Conservation (phyloP, 2,888 invertebrate genomes). For the Cistogaster globosa region DNA sequence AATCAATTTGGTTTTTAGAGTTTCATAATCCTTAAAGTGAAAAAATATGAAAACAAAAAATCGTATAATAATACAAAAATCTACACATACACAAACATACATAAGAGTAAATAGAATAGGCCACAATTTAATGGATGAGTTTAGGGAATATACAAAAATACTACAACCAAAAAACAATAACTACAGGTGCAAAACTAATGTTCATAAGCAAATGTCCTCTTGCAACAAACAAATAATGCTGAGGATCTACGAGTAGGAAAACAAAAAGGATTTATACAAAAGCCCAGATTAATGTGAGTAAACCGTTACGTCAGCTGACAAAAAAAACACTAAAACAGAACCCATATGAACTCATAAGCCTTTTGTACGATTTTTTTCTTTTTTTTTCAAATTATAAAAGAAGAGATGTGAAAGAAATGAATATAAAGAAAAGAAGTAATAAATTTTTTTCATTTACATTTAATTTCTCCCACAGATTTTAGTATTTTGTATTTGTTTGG, state of each 20-base stretch:
- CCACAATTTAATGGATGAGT: slow-evolving; percentile 53
- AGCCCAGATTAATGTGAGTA: slow-evolving; percentile 38
- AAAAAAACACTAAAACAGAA: slow-evolving; percentile 15
- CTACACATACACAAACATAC: background rate
- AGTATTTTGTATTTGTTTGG: slow-evolving; percentile 25
- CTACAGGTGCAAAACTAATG: slow-evolving; percentile 62
- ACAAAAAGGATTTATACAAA: slow-evolving; percentile 23
- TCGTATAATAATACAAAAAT: slow-evolving; percentile 6
- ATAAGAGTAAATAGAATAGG: slow-evolving; percentile 1
- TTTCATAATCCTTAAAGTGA: slow-evolving; percentile 39
- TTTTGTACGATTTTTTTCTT: slow-evolving; percentile 6
- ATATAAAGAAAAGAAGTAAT: background rate
- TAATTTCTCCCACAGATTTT: slow-evolving; percentile 6
- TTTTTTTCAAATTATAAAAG: background rate
- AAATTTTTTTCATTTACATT: no score
- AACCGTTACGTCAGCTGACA: slow-evolving; percentile 23
- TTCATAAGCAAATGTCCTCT: slow-evolving; percentile 15
- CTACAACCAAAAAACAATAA: slow-evolving; percentile 19
- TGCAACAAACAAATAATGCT: slow-evolving; percentile 4
- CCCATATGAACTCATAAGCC: slow-evolving; percentile 48
- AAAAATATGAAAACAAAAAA: slow-evolving; percentile 26
- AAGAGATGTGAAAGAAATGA: background rate
- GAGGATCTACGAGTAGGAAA: slow-evolving; percentile 15
- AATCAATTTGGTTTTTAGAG: slow-evolving; percentile 60
- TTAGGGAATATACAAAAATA: slow-evolving; percentile 48